phyloP scores from a whole-genome alignment of 1,140 invertebrate genomes.

The Caenorhabditis inopinata region DNA sequence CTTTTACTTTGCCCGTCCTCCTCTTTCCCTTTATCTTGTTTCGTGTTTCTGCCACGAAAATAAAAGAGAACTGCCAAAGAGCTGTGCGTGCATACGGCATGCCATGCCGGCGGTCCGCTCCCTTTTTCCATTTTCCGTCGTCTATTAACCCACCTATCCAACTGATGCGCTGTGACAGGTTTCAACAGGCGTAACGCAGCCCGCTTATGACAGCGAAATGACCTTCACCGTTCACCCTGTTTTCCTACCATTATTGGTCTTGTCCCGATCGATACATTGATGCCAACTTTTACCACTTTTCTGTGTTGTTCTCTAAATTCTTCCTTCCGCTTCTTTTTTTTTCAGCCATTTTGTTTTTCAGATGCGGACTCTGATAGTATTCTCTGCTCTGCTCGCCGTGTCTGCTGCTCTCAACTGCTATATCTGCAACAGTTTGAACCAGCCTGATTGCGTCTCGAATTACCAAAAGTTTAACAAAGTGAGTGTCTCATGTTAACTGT shows the following conservation, averaged over 20 bases:
- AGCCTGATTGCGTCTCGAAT: not conserved
- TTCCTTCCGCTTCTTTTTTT: too few relatives aligned
- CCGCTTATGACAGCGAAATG: slow-evolving; percentile 1
- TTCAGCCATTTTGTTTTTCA: too few relatives aligned
- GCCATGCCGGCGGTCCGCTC: not conserved
- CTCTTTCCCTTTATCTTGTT: not conserved
- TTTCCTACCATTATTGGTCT: too few relatives aligned
- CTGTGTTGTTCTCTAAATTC: too few relatives aligned
- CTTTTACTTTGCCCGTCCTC: not conserved
- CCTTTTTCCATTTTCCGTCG: not conserved
- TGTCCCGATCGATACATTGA: slow-evolving; percentile 13
- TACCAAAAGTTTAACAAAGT: not conserved
- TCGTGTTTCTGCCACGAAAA: not conserved
- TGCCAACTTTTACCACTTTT: not conserved
- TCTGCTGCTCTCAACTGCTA: slow-evolving; percentile 21
- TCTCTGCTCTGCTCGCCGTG: not conserved
- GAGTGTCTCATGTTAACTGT: too few relatives aligned
- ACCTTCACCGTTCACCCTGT: too few relatives aligned
- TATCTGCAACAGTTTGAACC: slow-evolving; percentile 29
- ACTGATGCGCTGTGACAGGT: slow-evolving; percentile 24
- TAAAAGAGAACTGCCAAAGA: slow-evolving; percentile 12
- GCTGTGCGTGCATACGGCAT: not conserved
- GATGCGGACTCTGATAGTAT: slow-evolving; percentile 12
- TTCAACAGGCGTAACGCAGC: not conserved
- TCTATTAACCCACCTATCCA: not conserved